phyloP scores from a whole-genome alignment of 1,140 invertebrate species.

The Oreohelix idahoensis region DNA sequence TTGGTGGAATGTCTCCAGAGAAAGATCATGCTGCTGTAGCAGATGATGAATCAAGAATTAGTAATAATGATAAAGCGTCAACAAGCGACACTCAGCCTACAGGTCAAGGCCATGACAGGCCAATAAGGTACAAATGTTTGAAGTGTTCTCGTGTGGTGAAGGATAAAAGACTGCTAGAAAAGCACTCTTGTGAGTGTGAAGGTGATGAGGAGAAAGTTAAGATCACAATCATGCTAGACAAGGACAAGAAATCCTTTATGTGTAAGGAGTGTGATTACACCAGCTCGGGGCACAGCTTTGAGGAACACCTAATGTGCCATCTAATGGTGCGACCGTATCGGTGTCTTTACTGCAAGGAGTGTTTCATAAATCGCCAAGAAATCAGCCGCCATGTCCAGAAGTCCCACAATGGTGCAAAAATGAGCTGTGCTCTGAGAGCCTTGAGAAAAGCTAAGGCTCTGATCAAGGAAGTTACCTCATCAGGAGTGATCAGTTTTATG shows the following conservation, averaged over 20 bases:
- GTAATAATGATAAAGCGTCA: background rate
- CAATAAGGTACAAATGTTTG: background rate
- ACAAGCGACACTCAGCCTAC: background rate
- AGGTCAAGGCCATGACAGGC: background rate
- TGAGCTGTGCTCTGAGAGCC: conserved; percentile 51
- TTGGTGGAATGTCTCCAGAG: background rate
- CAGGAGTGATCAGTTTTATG: conserved; percentile 39
- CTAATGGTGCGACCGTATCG: conserved; percentile 49
- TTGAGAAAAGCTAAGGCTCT: conserved; percentile 45
- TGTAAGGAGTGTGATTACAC: conserved; percentile 49
- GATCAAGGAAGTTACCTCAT: conserved; percentile 42
- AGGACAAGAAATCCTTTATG: conserved; percentile 21
- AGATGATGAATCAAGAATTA: background rate
- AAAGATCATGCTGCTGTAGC: background rate
- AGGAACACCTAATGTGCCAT: conserved; percentile 54
- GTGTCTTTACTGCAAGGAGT: conserved; percentile 51
- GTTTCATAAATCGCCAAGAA: conserved; percentile 48
- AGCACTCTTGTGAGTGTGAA: conserved; percentile 38
- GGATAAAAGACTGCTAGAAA: conserved; percentile 39
- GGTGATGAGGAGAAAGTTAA: conserved; percentile 40
- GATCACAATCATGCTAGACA: conserved; percentile 36
- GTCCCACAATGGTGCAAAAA: conserved; percentile 45
- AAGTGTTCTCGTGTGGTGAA: conserved; percentile 33
- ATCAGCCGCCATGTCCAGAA: conserved; percentile 46
- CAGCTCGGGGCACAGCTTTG: conserved; percentile 44